Evolutionary conservation across 1,140 invertebrate species (phyloP), one percentile per base, ranked within the genome.

Genomic region (Penaeus chinensis): DNA sequence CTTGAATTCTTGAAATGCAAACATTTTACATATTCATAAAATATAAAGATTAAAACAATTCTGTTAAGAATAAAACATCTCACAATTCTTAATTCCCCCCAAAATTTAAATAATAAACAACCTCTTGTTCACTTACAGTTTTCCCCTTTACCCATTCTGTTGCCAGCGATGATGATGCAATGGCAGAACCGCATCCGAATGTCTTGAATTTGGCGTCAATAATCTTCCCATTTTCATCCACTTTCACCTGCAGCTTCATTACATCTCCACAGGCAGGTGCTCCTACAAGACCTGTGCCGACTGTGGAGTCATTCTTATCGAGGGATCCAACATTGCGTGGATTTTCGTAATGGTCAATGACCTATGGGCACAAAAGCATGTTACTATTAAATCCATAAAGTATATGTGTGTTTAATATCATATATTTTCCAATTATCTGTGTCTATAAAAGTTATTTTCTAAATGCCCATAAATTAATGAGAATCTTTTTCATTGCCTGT

Each of bases 101-200:
- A 32, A 32, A 32, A 32, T 32, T 11, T 16, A 54, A 54, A 11
- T 0, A 0, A 54, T 2, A 54, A 54, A 16, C 16, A 54, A 13
- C 16, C 54, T 54, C 1, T 13, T 54, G 10, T 54, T 2, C 18
- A 91, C 92, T 92, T 92, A 98, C 96, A 27, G 97, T 97, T 93
- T 99, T 99, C 82, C 98, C 99, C 92, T 99, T 99, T 0, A 99
- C 96, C 99, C 98, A 99, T 94, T 99, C 99, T 32, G 99, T 99
- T n/a, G 98, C 99, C 89, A 99, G 93, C 20, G 98, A 99, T 91
- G 98, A 99, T 47, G 98, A 99, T 37, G 99, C 99, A 91, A 99
- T 99, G 8, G 99, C 99, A 74, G 98, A 99, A 32, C 98, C 98
- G 93, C 99, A 99, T 24, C 99, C 99, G 94, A 99, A 99, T 20